These are phyloP conservation scores for Gobio occitaniae DNA, from an alignment of 2,797 vertebrate species.

Conservation along the genomic window DNA sequence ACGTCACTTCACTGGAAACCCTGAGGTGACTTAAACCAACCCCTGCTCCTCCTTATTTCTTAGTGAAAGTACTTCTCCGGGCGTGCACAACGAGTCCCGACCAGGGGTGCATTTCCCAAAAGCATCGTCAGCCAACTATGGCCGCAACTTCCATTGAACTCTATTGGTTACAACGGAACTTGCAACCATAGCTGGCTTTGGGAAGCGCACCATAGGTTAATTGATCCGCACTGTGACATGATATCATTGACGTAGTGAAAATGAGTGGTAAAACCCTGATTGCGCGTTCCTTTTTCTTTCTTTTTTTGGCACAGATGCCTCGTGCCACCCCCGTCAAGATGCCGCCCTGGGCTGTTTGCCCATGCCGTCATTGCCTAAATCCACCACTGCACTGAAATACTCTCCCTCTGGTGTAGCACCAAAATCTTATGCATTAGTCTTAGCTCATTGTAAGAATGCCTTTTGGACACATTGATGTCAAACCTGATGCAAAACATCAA, in stretches of 20 bases:
- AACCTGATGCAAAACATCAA: neutral
- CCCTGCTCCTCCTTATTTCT: neutral
- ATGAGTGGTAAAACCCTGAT: too few relatives aligned
- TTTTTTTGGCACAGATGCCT: too few relatives aligned
- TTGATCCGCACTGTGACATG: neutral
- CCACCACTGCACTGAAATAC: neutral
- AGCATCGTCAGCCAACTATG: too few relatives aligned
- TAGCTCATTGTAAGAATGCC: neutral
- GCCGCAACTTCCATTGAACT: too few relatives aligned
- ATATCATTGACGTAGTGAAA: neutral
- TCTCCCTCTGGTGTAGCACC: neutral
- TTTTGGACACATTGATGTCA: neutral
- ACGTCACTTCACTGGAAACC: neutral
- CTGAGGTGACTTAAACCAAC: neutral
- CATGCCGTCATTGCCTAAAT: neutral
- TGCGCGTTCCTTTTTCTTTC: too few relatives aligned
- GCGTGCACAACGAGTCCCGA: neutral
- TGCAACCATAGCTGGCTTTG: neutral
- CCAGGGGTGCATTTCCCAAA: neutral
- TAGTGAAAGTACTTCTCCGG: neutral
- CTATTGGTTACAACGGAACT: neutral
- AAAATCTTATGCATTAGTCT: neutral
- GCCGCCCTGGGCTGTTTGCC: neutral
- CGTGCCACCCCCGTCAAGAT: too few relatives aligned
- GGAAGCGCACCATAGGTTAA: neutral